Base-by-base conservation (phyloP, 1,140 invertebrate genomes). In the Paramacrobiotus metropolitanus region DNA sequence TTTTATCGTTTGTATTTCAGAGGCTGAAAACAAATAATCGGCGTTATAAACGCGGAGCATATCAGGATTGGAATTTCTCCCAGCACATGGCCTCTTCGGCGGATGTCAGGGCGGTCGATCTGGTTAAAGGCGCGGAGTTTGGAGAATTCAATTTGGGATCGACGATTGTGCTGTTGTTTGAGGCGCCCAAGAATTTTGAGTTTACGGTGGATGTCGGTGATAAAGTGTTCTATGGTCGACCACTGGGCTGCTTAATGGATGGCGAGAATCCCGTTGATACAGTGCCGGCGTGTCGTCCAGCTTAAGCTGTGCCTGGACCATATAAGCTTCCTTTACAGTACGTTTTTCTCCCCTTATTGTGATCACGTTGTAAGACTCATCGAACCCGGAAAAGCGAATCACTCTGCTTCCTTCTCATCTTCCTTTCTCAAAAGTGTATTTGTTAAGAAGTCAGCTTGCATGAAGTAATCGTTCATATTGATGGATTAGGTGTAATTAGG, bases 71-170 rank as follows among this genome's bases (percentile, higher is more conserved):
- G 61, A 66, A 74, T 59, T 67, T 71, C 9, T 73, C 60, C 9
- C 61, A 61, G 20, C 28, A 62, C n/a, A 48, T 20, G n/a, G 31
- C 29, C 9, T 20, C 29, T 9, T 59, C 59, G 2, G n/a, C n/a
- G n/a, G 65, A 65, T 31, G 60, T 62, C 9, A 31, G 62, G 24
- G 67, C 64, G 2, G 60, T 73, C n/a, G n/a, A 62, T 1, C 62
- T 85, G 15, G 76, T 77, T 30, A 93, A 88, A 71, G 92, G 91
- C 0, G 83, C 92, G 66, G 75, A 84, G 31, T 84, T 98, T 67
- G 94, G 94, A 0, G 91, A 98, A 73, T 98, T 99, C 70, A 85
- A 95, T 69, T 83, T 98, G 75, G 94, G 94, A 9, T 97, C 93
- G 30, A 97, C 93, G 0, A 85, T 98, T 62, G 92, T 99, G 1